Conservation (phyloP, 2,888 invertebrate genomes). For the Eulithis testata region DNA sequence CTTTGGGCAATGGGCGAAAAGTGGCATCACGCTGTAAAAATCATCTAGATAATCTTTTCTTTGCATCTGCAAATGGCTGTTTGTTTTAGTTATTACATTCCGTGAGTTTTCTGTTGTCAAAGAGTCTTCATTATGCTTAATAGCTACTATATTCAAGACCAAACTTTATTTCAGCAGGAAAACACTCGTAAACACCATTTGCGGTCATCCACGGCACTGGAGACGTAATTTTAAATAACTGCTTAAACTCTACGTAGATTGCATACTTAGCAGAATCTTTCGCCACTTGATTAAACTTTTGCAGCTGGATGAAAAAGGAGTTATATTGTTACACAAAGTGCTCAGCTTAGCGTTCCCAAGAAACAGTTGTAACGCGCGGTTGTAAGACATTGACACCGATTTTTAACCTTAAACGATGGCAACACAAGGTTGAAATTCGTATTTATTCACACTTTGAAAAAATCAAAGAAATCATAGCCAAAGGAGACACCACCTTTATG, state of each 20-base stretch:
- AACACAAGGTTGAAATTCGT: too few relatives aligned
- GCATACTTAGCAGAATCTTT: constrained; percentile 9
- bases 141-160: neutral
- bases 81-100: too few relatives aligned
- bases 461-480: too few relatives aligned
- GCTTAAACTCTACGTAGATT: constrained; percentile 4
- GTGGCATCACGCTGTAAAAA: too few relatives aligned
- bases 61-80: too few relatives aligned
- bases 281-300: constrained; percentile 28
- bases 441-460: too few relatives aligned
- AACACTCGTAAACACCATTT: neutral
- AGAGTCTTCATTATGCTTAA: too few relatives aligned
- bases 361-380: neutral
- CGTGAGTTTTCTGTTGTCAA: too few relatives aligned
- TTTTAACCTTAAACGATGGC: neutral
- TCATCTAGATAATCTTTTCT: too few relatives aligned
- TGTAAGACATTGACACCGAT: neutral
- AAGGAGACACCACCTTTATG: too few relatives aligned
- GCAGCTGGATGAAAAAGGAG: constrained; percentile 21
- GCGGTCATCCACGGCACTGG: neutral
- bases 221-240: constrained; percentile 4
- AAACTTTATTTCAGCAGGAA: neutral
- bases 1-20: too few relatives aligned
- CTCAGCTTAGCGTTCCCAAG: neutral
- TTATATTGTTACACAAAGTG: constrained; percentile 19